Conservation (phyloP, 1,140 invertebrate species). For the Anagrus nilaparvatae region DNA sequence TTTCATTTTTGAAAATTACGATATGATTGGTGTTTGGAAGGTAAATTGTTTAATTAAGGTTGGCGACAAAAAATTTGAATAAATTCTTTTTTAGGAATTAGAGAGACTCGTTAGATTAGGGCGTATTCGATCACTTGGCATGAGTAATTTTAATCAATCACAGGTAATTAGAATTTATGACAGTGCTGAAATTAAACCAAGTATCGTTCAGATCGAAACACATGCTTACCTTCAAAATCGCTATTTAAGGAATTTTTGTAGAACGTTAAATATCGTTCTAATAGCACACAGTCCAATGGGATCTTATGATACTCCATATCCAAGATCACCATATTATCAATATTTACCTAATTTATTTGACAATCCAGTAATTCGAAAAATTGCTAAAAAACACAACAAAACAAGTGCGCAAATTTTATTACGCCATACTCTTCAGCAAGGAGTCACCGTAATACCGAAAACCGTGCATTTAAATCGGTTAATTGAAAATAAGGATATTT, state of each 20-base stretch:
- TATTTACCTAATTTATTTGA: conserved; percentile 57
- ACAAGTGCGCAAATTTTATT: conserved; percentile 53
- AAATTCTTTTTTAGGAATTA: conserved; percentile 59
- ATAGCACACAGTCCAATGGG: conserved; percentile 56
- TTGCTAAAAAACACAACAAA: conserved; percentile 47
- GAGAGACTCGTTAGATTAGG: conserved; percentile 59
- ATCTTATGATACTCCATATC: conserved; percentile 48
- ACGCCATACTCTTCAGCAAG: conserved; percentile 44
- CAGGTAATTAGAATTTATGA: conserved; percentile 54
- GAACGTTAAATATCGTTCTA: conserved; percentile 42
- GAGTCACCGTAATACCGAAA: conserved; percentile 53
- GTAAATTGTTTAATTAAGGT: conserved; percentile 32
- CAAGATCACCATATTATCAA: conserved; percentile 35
- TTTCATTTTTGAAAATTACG: conserved; percentile 51
- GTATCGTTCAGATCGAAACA: conserved; percentile 33
- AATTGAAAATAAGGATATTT: conserved; percentile 45
- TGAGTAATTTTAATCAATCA: conserved; percentile 68
- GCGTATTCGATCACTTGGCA: conserved; percentile 55
- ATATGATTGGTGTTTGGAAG: conserved; percentile 65
- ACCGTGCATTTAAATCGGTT: conserved; percentile 45
- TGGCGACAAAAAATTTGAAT: neutral
- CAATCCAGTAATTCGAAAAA: conserved; percentile 52
- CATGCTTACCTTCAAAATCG: conserved; percentile 12
- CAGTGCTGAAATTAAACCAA: conserved; percentile 53
- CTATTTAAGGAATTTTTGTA: conserved; percentile 44